These are phyloP conservation scores for Periparus ater DNA, from an alignment of 2,797 vertebrate species.

Conservation along the genomic window DNA sequence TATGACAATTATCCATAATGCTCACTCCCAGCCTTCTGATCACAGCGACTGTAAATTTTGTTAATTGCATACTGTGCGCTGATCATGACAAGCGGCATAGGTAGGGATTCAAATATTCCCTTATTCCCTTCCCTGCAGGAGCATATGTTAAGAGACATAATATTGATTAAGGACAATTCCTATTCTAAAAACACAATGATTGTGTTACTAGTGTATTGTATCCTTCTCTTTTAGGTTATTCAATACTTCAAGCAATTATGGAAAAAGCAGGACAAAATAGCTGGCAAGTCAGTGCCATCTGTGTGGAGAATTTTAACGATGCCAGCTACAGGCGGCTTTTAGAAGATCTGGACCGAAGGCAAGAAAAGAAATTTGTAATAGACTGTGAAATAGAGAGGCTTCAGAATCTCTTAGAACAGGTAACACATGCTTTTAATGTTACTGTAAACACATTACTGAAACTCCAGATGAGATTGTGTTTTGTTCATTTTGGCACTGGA, in stretches of 20 bases:
- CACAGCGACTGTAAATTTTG: not conserved
- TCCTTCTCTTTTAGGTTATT: conserved; percentile 86
- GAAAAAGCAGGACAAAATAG: conserved; percentile 96
- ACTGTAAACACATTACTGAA: not conserved
- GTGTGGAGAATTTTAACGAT: conserved; percentile 96
- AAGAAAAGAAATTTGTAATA: conserved; percentile 95
- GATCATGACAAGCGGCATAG: not conserved
- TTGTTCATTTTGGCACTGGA: not conserved
- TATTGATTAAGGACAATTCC: conserved; percentile 31
- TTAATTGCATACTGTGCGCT: not conserved
- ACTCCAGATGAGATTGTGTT: not conserved
- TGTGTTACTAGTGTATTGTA: conserved; percentile 48
- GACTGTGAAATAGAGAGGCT: conserved; percentile 96
- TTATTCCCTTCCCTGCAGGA: not conserved
- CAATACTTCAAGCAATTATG: conserved; percentile 98
- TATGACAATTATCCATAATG: not conserved
- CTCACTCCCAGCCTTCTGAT: not conserved
- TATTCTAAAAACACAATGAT: not conserved
- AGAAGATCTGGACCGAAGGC: conserved; percentile 93
- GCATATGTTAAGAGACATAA: not conserved
- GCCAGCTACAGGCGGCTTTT: conserved; percentile 90
- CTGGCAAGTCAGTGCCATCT: conserved; percentile 97
- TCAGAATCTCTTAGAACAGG: conserved; percentile 96
- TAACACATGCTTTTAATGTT: conserved; percentile 71
- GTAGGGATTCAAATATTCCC: not conserved